Evolutionary conservation across 1,140 invertebrate species (phyloP).

Genomic region (Semibalanus balanoides): DNA sequence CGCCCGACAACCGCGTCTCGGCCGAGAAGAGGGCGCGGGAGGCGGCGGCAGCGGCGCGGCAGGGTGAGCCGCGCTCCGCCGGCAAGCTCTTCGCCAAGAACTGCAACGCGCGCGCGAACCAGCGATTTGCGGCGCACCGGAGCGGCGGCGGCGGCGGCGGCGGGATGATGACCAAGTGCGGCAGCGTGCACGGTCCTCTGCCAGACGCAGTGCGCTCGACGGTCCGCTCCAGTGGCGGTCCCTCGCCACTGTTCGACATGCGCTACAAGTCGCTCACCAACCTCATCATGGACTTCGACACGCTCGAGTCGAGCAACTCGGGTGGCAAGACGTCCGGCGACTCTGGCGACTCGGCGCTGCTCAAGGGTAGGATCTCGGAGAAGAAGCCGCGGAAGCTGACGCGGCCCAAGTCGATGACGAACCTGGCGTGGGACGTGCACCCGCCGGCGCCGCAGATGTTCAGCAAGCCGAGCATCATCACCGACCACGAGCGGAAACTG

Average conservation of each 20-base stretch:
- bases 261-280: constrained; percentile 67
- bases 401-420: constrained; percentile 60
- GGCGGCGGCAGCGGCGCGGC: no score
- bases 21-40: not conserved
- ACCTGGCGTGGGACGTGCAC: constrained; percentile 51
- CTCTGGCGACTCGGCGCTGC: constrained; percentile 44
- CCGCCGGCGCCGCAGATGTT: not conserved
- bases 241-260: constrained; percentile 64
- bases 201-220: not conserved
- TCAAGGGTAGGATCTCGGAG: constrained; percentile 46
- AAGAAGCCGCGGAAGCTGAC: constrained; percentile 41
- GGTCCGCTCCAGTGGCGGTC: constrained; percentile 27
- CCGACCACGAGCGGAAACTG: constrained; percentile 16
- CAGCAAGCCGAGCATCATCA: constrained; percentile 10
- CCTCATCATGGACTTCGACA: constrained; percentile 62
- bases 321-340: constrained; percentile 69
- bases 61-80: constrained; percentile 6
- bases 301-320: constrained; percentile 72
- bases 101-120: not conserved
- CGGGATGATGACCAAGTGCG: constrained; percentile 36
- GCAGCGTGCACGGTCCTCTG: not conserved
- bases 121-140: constrained; percentile 37
- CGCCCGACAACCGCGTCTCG: not conserved
- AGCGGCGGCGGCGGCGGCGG: constrained; percentile 52
- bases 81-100: not conserved